Percentiles rank a stretch among this genome's conserved stretches.
phyloP scores from a whole-genome alignment of 92 coral and sea anemone genomes.

The Phymanthus crucifer region DNA sequence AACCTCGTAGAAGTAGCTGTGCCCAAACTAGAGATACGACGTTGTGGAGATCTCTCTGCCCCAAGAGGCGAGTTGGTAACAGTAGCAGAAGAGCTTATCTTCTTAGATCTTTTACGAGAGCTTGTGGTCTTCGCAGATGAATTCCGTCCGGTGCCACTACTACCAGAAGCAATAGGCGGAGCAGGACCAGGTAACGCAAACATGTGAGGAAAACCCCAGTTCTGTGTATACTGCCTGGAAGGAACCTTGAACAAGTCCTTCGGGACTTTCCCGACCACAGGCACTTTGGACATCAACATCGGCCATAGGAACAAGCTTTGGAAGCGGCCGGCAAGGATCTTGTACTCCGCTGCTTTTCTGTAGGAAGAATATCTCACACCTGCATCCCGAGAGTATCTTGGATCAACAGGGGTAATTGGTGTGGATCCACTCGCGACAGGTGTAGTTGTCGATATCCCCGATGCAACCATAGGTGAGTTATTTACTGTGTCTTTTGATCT shows the following conservation, averaged over 20 bases:
- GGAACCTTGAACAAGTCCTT: not conserved
- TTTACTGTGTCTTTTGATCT: not conserved
- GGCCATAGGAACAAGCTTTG: constrained; percentile 92
- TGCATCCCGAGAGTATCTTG: constrained; percentile 1
- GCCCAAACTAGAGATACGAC: too few relatives aligned
- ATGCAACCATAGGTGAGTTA: not conserved
- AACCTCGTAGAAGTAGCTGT: not conserved
- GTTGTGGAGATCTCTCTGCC: too few relatives aligned
- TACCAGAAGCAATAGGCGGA: not conserved
- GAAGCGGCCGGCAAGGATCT: constrained; percentile 75
- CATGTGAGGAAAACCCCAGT: not conserved
- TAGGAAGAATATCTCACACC: constrained; percentile 36
- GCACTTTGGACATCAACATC: constrained; percentile 69
- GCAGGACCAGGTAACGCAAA: not conserved
- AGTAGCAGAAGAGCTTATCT: not conserved
- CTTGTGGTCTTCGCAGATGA: too few relatives aligned
- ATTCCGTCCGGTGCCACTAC: not conserved
- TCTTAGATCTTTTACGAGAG: too few relatives aligned
- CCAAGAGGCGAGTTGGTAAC: not conserved
- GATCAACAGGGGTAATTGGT: not conserved
- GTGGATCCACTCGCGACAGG: not conserved
- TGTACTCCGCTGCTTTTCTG: constrained; percentile 67
- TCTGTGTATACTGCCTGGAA: not conserved
- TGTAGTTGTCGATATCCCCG: not conserved
- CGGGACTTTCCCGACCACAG: constrained; percentile 10